Base-by-base conservation (phyloP, 1,140 invertebrate genomes). In the Sesamia nonagrioides region DNA sequence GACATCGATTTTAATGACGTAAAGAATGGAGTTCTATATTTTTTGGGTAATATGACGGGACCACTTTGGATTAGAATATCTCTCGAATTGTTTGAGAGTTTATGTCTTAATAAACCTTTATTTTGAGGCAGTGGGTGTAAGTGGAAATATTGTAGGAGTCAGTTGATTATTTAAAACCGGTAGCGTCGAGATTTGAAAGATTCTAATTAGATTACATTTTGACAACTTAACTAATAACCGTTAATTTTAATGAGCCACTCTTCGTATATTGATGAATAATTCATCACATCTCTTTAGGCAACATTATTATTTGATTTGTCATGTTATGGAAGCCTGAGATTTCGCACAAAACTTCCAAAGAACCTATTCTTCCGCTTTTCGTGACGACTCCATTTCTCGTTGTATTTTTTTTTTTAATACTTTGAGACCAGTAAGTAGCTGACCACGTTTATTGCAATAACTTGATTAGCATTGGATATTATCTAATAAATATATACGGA, bases 41-140 rank as follows among this genome's bases (percentile, higher is more conserved):
- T 63, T 75, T 27, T 1, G 17, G 0, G 42, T 61, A 63, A 75
- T 63, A 42, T n/a, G 54, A 37, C 71, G 58, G 58, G 48, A 48
- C 72, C 56, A 75, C 15, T 75, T n/a, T 45, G 27, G 21, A 61
- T 75, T 75, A 50, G 21, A 75, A 75, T 75, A 75, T 61, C 63
- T 48, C 21, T 71, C 52, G n/a, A 21, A 35, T 54, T 37, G 15
- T 18, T 54, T 63, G 37, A 18, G 21, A 42, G 35, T 73, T 73
- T 73, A 73, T 56, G 54, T 58, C 37, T 45, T 73, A 73, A 58
- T 58, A 60, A 73, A 73, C 18, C 18, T 60, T 74, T 74, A 60
- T 74, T 45, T 58, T 45, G 52, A 60, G 15, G 8, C 15, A 17
- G n/a, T 48, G 13, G 17, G 40, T 35, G 68, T 54, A 37, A 33